Base-by-base conservation (phyloP, 2,888 invertebrate species). In the Oithona nana region DNA sequence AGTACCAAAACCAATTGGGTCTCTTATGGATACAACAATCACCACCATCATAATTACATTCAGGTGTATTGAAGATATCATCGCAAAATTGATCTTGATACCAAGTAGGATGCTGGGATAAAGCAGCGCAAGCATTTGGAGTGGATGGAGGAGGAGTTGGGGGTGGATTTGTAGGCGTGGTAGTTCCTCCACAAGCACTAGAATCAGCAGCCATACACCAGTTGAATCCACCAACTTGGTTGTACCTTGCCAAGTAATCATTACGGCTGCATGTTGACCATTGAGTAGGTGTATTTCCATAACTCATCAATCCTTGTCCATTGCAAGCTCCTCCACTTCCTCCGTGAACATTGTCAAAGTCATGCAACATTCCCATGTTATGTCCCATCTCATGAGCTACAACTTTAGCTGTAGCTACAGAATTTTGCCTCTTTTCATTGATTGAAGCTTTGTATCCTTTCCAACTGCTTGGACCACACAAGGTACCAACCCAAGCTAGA, bases 381-480 rank as follows among this genome's bases (percentile, higher is more conserved):
- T 74, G 86, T 66, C 86, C 86, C 65, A 87, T 85, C 76, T 86
- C 87, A 71, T 86, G 86, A 0, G 85, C 86, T 65, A 85, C 78
- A 70, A 86, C 83, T 73, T 84, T 86, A 68, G 39, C 39, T 11
- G 39, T 39, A 6, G 6, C 39, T 11, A 39, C 16, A 16, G 16
- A 6, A 39, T 6, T 39, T 6, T 39, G 6, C 39, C 39, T 39
- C 39, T 11, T 39, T 16, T 39, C 39, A 16, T 39, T 39, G 39
- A 39, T 39, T 6, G 6, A 11, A 16, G 8, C 16, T 6, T 6
- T 11, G 16, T 39, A 39, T 11, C 8, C 8, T 16, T 39, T 39
- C 39, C 39, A 39, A n/a, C n/a, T n/a, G n/a, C n/a, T n/a, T n/a
- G n/a, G n/a, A 16, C 6, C 16, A 16, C 39, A 39, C 8, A 39